phyloP scores from a whole-genome alignment of 2,888 invertebrate species.

The Cactoblastis cactorum region DNA sequence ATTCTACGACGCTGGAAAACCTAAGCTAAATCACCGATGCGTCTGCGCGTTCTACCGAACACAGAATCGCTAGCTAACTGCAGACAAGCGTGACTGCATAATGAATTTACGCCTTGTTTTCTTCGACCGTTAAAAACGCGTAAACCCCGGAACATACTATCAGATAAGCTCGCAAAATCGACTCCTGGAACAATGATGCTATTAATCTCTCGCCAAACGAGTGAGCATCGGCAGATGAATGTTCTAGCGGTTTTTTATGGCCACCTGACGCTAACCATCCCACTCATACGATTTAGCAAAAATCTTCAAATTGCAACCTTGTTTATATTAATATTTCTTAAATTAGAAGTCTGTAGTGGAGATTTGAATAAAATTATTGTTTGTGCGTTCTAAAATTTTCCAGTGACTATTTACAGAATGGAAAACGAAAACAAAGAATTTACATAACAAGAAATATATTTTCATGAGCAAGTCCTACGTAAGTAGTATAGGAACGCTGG shows the following conservation, averaged over 20 bases:
- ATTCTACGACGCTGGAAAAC: constrained; percentile 5
- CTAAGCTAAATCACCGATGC: constrained; percentile 22
- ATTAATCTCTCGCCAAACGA: constrained; percentile 64
- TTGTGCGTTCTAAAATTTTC: background rate
- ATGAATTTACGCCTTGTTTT: constrained; percentile 55
- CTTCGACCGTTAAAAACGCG: constrained; percentile 55
- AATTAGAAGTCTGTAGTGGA: background rate
- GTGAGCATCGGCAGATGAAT: constrained; percentile 53
- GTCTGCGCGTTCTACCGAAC: constrained; percentile 47
- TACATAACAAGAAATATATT: background rate
- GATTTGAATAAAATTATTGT: background rate
- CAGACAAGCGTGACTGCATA: constrained; percentile 55
- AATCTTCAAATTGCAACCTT: constrained; percentile 43
- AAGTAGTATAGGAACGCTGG: background rate
- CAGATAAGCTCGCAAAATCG: constrained; percentile 22
- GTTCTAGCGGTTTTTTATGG: constrained; percentile 60
- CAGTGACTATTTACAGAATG: background rate
- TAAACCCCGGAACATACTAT: constrained; percentile 35
- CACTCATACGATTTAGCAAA: constrained; percentile 49
- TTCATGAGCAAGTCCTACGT: background rate
- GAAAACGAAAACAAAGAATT: background rate
- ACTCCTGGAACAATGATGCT: constrained; percentile 54
- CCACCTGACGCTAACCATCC: constrained; percentile 45
- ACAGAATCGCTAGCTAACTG: constrained; percentile 50
- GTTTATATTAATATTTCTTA: background rate